phyloP scores from a whole-genome alignment of 1,140 invertebrate genomes.

The Apis mellifera region DNA sequence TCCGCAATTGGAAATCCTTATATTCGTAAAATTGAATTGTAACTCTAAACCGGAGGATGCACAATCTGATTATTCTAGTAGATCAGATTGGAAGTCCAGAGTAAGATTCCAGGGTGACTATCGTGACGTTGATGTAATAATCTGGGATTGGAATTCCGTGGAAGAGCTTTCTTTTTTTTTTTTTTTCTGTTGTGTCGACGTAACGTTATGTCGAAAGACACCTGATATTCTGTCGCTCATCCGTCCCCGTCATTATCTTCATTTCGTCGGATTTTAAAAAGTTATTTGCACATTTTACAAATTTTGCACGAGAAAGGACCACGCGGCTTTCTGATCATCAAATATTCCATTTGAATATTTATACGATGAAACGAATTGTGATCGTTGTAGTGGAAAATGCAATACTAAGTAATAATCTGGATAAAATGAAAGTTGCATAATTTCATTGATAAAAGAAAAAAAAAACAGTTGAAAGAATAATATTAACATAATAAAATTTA shows the following conservation, averaged over 20 bases:
- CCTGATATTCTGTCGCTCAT: slow-evolving; percentile 27
- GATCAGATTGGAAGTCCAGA: slow-evolving; percentile 12
- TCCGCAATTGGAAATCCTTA: background rate
- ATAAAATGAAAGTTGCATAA: too few relatives aligned
- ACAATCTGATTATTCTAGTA: slow-evolving; percentile 25
- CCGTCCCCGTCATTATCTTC: background rate
- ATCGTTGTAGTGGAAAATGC: too few relatives aligned
- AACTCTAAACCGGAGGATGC: background rate
- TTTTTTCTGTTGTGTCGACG: background rate
- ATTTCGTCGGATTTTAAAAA: background rate
- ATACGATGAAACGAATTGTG: background rate
- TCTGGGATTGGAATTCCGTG: slow-evolving; percentile 14
- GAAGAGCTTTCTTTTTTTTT: background rate
- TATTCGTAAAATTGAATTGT: slow-evolving; percentile 18
- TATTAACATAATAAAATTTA: too few relatives aligned
- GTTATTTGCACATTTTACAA: background rate
- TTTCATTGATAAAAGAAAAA: too few relatives aligned
- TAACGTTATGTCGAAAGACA: slow-evolving; percentile 10
- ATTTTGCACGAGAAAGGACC: background rate
- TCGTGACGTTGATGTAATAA: slow-evolving; percentile 37
- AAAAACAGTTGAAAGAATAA: too few relatives aligned
- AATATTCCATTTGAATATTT: slow-evolving; percentile 13
- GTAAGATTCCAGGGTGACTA: slow-evolving; percentile 10
- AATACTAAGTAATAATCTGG: too few relatives aligned
- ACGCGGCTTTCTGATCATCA: background rate